phyloP scores from a whole-genome alignment of 2,113 vertebrate species.

The Ondatra zibethicus region DNA sequence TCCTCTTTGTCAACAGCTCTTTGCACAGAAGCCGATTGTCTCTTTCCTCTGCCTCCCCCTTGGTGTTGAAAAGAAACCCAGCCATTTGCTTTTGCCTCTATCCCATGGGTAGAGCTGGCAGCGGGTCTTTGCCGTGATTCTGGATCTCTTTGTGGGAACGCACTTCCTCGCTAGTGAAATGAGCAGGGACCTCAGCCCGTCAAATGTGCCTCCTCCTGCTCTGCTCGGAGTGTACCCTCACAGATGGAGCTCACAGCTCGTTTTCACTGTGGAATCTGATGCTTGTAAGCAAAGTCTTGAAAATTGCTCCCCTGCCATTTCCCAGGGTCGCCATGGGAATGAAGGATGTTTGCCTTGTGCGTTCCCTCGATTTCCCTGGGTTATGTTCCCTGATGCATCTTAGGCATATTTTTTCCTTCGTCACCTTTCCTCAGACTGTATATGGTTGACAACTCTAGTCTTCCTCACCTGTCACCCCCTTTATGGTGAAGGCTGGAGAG shows the following conservation, averaged over 20 bases:
- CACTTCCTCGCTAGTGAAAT: background rate
- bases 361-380: fast-evolving
- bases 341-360: background rate
- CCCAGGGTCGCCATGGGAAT: fast-evolving
- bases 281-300: background rate
- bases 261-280: background rate
- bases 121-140: fast-evolving
- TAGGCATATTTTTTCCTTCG: fast-evolving
- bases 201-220: background rate
- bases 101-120: background rate
- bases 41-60: background rate
- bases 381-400: background rate
- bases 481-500: background rate
- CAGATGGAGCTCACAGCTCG: slow-evolving; percentile 8
- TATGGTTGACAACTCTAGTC: background rate
- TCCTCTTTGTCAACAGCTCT: background rate
- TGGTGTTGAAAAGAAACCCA: background rate
- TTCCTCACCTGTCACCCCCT: fast-evolving
- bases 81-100: background rate
- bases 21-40: background rate
- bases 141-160: fast-evolving
- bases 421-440: background rate
- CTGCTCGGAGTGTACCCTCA: background rate
- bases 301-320: background rate
- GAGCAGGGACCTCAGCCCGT: background rate